phyloP scores from a whole-genome alignment of 2,113 vertebrate genomes.

The Thinocorus orbignyianus region DNA sequence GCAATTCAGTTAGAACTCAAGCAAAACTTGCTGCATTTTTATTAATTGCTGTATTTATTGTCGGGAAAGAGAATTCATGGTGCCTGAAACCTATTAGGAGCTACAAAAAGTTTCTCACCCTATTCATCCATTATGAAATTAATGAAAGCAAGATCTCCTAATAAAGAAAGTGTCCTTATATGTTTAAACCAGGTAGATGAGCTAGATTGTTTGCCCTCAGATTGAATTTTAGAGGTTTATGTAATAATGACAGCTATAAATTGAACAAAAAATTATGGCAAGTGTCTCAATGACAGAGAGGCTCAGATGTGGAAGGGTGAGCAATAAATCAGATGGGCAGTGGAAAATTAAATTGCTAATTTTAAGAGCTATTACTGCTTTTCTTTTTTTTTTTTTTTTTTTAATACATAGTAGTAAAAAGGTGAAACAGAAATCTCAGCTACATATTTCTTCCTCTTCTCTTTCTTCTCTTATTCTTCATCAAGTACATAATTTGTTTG shows the following conservation, averaged over 20 bases:
- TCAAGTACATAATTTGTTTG: background rate
- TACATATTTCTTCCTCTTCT: background rate
- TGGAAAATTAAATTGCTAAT: conserved; percentile 60
- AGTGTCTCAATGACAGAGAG: conserved; percentile 41
- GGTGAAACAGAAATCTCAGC: background rate
- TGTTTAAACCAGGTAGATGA: conserved; percentile 36
- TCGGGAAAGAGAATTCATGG: background rate
- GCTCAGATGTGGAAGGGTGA: background rate
- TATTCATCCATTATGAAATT: conserved; percentile 20
- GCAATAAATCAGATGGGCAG: conserved; percentile 60
- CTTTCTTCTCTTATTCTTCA: background rate
- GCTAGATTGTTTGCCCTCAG: conserved; percentile 51
- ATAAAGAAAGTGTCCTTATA: conserved; percentile 36
- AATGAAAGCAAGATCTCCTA: conserved; percentile 35
- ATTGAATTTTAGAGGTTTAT: conserved; percentile 65
- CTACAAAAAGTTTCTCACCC: background rate
- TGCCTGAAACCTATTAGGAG: background rate
- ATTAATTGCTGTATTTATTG: background rate
- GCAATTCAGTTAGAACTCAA: background rate
- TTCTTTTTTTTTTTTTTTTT: background rate
- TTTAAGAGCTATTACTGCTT: conserved; percentile 33
- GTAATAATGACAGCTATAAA: conserved; percentile 52
- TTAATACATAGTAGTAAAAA: conserved; percentile 29
- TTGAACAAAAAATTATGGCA: conserved; percentile 32
- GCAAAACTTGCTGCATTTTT: background rate